These are phyloP conservation scores for Listrodromus nycthemerus DNA, from an alignment of 2,888 invertebrate genomes.

Conservation along the genomic window DNA sequence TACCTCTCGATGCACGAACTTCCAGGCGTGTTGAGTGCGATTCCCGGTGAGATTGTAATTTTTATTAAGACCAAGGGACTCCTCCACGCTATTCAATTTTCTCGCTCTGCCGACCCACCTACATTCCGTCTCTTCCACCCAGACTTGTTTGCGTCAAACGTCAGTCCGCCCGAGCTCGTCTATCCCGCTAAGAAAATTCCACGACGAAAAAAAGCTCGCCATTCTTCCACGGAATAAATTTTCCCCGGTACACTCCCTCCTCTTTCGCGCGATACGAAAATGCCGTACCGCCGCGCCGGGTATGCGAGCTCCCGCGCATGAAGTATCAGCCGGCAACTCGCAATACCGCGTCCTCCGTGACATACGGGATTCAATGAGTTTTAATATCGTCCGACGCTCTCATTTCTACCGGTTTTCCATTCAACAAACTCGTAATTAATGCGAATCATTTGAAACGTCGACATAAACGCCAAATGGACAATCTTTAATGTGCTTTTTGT, in stretches of 20 bases:
- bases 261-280: conserved; percentile 6
- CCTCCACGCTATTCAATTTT: not conserved
- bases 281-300: conserved; percentile 32
- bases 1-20: not conserved
- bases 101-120: not conserved
- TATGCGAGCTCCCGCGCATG: conserved; percentile 26
- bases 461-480: not conserved
- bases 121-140: not conserved
- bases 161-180: conserved; percentile 11
- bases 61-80: conserved; percentile 7
- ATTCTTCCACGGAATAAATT: conserved; percentile 12
- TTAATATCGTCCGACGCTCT: conserved; percentile 29
- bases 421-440: not conserved
- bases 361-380: conserved; percentile 26
- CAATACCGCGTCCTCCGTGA: conserved; percentile 23
- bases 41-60: not conserved
- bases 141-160: conserved; percentile 41
- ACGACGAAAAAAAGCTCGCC: conserved; percentile 25
- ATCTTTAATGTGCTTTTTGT: not conserved
- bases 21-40: not conserved
- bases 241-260: not conserved
- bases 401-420: not conserved
- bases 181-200: conserved; percentile 47
- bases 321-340: conserved; percentile 31
- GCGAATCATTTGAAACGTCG: not conserved